Conservation (phyloP, 1,140 invertebrate genomes). For the Coenobita brevimanus region DNA sequence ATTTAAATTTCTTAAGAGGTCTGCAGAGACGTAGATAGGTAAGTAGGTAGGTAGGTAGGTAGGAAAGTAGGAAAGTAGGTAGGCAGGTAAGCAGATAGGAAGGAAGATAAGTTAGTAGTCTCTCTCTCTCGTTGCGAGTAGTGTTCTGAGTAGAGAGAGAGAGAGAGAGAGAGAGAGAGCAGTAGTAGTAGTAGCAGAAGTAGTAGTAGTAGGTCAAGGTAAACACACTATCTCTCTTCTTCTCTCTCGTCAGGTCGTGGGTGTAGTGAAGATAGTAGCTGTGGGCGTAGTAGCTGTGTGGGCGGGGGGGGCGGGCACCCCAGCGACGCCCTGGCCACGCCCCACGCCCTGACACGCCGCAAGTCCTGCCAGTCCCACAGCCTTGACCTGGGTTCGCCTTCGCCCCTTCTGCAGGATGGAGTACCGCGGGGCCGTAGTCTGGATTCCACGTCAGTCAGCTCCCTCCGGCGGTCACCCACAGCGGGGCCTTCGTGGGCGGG, state of each 20-base stretch:
- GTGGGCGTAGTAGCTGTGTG: background rate
- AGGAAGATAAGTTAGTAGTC: too few relatives aligned
- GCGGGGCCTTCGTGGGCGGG: conserved; percentile 50
- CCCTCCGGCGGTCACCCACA: conserved; percentile 46
- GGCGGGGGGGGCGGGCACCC: background rate
- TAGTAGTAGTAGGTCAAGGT: too few relatives aligned
- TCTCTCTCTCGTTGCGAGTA: too few relatives aligned
- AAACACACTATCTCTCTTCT: too few relatives aligned
- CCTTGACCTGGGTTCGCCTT: conserved; percentile 43
- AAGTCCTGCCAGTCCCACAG: conserved; percentile 51
- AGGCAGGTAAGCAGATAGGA: too few relatives aligned
- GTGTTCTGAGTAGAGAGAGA: too few relatives aligned
- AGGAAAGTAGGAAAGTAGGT: too few relatives aligned
- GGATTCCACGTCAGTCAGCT: conserved; percentile 52
- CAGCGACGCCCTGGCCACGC: background rate
- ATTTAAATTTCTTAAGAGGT: too few relatives aligned
- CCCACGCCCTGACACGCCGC: conserved; percentile 29
- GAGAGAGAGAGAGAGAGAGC: too few relatives aligned
- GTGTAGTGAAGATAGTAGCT: background rate
- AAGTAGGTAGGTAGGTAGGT: too few relatives aligned
- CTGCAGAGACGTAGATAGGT: too few relatives aligned
- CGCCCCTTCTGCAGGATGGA: conserved; percentile 33
- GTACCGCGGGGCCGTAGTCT: conserved; percentile 30
- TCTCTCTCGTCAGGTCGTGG: conserved; percentile 27
- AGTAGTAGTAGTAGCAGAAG: too few relatives aligned